These are phyloP conservation scores for Loris lydekkerianus DNA, from an alignment of 2,797 vertebrate species.

Conservation along the genomic window DNA sequence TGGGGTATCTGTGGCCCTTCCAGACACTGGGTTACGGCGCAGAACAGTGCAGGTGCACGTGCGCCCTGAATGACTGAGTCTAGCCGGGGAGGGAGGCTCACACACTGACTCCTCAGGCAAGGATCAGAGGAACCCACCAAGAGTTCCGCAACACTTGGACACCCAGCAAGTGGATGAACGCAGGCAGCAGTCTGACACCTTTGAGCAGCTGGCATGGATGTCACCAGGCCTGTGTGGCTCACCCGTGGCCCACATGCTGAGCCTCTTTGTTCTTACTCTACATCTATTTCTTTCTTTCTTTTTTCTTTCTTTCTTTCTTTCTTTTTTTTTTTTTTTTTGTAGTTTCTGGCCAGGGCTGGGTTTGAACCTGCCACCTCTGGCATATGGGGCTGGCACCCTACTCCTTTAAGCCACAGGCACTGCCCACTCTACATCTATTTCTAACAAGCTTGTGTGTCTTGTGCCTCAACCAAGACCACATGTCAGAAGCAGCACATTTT, in stretches of 20 bases:
- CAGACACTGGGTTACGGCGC: not conserved
- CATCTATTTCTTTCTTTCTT: not conserved
- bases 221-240: not conserved
- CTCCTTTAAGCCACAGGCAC: too few relatives aligned
- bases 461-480: too few relatives aligned
- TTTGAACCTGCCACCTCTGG: too few relatives aligned
- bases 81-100: not conserved
- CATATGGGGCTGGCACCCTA: too few relatives aligned
- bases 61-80: not conserved
- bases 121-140: too few relatives aligned
- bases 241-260: fast-evolving
- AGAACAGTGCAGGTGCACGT: fast-evolving
- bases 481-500: too few relatives aligned
- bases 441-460: too few relatives aligned
- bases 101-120: not conserved
- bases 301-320: too few relatives aligned
- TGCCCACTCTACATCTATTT: too few relatives aligned
- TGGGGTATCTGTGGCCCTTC: not conserved
- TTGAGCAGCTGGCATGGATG: not conserved
- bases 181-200: fast-evolving
- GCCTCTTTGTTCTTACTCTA: not conserved
- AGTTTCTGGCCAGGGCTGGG: too few relatives aligned
- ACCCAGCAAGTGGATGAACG: fast-evolving
- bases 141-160: fast-evolving
- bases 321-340: too few relatives aligned